Evolutionary conservation across 2,113 vertebrate species (phyloP), one percentile per base, ranked within the genome.

Genomic region (Cephalopholis sonnerati): DNA sequence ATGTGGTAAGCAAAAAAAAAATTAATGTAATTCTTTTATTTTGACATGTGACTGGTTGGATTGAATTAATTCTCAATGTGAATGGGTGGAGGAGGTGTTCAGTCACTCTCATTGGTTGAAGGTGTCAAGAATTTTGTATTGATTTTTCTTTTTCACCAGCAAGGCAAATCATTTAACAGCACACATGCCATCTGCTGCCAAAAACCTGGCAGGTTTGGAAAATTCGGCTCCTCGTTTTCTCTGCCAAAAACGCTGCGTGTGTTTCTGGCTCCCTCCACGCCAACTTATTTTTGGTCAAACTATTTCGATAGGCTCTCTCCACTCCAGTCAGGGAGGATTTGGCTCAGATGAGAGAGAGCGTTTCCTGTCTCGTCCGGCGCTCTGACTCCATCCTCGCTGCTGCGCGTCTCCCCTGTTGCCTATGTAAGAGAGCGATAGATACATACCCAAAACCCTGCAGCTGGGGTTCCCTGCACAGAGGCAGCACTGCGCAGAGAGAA

Each of bases 151-250:
- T 67, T 36, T 63, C 75, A 76, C 32, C 65, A 82, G 67, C 79
- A 36, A 87, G 70, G 82, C 80, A 57, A 36, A 73, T 82, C 79
- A 68, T 81, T 87, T 79, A 79, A 36, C 90, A 82, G 85, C n/a
- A 54, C 82, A 74, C 85, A 67, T 78, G 87, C 91, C 89, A 93
- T 93, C 91, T 93, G 90, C 90, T 85, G 93, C 90, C 90, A 92
- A 65, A 64, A 79, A 86, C 90, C 89, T 91, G 92, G 92, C 92
- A 89, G 67, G 51, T 86, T 83, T 22, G 22, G 12, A 39, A 83
- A 81, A 44, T 68, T 72, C 25, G 64, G 63, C 7, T 79, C 81
- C 79, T 83, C 59, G 54, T 22, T 62, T 2, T 1, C 54, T 46
- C n/a, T 68, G 91, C 87, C 90, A 90, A 55, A 55, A 76, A 64